A percentile compares a stretch with the other conserved stretches of the same genome.
phyloP scores from a whole-genome alignment of 1,140 invertebrate species.

The Gyrodactylus salaris region DNA sequence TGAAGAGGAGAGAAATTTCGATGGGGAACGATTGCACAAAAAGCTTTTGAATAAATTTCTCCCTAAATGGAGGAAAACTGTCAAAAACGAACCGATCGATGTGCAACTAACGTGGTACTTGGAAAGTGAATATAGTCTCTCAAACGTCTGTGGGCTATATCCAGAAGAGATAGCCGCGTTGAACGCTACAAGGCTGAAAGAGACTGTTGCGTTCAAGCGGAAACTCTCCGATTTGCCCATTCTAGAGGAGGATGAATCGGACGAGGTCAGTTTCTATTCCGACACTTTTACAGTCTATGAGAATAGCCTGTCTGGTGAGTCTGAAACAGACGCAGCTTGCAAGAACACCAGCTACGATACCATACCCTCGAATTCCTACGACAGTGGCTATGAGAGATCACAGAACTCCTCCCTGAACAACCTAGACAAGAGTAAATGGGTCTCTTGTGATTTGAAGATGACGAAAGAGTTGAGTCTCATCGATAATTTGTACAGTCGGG shows the following conservation, averaged over 20 bases:
- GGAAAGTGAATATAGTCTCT: background rate
- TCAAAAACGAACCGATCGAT: background rate
- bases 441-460: background rate
- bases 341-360: background rate
- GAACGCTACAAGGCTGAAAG: background rate
- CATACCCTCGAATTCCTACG: background rate
- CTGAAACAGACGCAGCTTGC: too few relatives aligned
- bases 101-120: background rate
- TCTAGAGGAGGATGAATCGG: background rate
- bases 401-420: background rate
- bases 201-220: background rate
- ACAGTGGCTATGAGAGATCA: background rate
- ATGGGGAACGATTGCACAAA: background rate
- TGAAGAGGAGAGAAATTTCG: background rate
- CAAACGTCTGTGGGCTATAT: background rate
- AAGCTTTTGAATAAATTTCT: background rate
- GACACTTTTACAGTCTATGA: background rate
- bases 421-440: background rate
- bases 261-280: background rate
- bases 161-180: background rate
- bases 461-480: background rate
- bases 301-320: background rate
- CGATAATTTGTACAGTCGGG: background rate
- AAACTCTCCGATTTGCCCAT: background rate
- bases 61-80: background rate